phyloP scores from a whole-genome alignment of 2,797 vertebrate species.

The Lepidocolaptes lacrymiger region DNA sequence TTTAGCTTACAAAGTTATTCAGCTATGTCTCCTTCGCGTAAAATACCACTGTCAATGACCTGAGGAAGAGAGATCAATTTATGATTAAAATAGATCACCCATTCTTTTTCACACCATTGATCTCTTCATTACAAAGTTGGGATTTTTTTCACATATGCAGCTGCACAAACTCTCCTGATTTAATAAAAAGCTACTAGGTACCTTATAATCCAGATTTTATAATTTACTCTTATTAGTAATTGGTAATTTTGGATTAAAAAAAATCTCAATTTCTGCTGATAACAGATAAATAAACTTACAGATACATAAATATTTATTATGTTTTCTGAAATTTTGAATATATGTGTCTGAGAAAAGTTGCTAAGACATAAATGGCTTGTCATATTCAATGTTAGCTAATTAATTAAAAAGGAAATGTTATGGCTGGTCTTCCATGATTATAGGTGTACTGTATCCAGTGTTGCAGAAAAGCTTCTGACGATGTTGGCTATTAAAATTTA shows the following conservation, averaged over 20 bases:
- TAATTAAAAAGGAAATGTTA: background rate
- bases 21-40: background rate
- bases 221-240: background rate
- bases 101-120: background rate
- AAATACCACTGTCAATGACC: background rate
- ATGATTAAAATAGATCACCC: background rate
- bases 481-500: background rate
- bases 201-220: background rate
- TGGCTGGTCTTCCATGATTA: background rate
- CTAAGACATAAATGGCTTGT: background rate
- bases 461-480: background rate
- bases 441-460: background rate
- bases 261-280: background rate
- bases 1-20: background rate
- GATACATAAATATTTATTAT: background rate
- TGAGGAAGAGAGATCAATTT: background rate
- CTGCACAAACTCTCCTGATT: background rate
- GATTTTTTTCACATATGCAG: background rate
- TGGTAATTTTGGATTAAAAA: background rate
- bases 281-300: background rate
- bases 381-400: background rate
- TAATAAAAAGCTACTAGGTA: background rate
- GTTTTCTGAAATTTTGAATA: background rate
- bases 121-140: background rate
- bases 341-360: background rate